Evolutionary conservation across 2,797 vertebrate genomes (phyloP), one percentile per base, ranked within the genome.

Genomic region (Eospalax fontanierii): DNA sequence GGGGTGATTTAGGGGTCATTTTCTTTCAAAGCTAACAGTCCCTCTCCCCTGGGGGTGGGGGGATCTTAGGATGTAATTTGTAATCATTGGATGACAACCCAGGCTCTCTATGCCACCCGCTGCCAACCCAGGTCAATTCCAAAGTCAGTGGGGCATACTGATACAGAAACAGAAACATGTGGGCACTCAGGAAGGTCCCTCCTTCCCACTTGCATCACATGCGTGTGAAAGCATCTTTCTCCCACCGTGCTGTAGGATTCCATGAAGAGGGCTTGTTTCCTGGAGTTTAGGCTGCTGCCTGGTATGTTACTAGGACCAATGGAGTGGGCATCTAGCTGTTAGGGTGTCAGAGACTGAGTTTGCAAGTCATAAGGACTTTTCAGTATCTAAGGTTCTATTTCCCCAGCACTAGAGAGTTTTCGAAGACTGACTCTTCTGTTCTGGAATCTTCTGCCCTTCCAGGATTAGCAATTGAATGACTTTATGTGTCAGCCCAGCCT

Each of bases 11-110:
- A 46, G 46, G 6, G 75, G 12, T 65, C 87, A 46, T 74, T 94
- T 93, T 81, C 82, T 71, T 83, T 46, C 71, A 78, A 89, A 96
- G 87, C 28, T 71, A 57, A 50, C 11, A 79, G 91, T 43, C 70
- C 40, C 4, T 93, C 40, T 91, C 46, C 59, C 92, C 30, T 6
- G 22, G 66, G 79, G 54, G n/a, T n/a, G n/a, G 66, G 90, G 46
- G 79, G 43, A 24, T 74, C 85, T 92, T 26, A 59, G 70, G n/a
- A 82, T 28, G 15, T 83, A 24, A 66, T 57, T 88, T 84, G 74
- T 57, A 90, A 89, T 88, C 40, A 61, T 5, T 18, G 33, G 90
- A 71, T 26, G 74, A 92, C 26, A 54, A 35, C 59, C 26, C 3
- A 1, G 90, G 18, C 11, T 43, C 46, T 71, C 10, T 24, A 28